Conservation (phyloP, 2,113 vertebrate genomes). For the Trematocara macrostoma region DNA sequence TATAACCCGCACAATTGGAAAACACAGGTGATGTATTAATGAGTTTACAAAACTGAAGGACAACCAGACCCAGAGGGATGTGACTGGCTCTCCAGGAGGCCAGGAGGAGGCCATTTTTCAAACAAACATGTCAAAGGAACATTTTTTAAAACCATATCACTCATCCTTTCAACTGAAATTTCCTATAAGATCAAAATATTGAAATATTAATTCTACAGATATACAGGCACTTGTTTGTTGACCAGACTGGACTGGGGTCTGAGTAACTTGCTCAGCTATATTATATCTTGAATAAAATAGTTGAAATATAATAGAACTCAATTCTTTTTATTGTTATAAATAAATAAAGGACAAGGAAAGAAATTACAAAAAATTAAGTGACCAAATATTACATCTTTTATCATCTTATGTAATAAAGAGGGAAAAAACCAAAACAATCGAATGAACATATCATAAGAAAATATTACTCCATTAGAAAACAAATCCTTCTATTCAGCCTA, state of each 20-base stretch:
- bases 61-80: slow-evolving; percentile 15
- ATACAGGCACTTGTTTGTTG: background rate
- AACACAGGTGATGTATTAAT: slow-evolving; percentile 50
- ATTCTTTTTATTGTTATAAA: background rate
- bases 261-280: background rate
- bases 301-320: background rate
- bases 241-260: background rate
- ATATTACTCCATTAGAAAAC: background rate
- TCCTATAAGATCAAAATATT: background rate
- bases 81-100: slow-evolving; percentile 10
- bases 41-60: slow-evolving; percentile 57
- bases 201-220: slow-evolving; percentile 13
- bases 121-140: slow-evolving; percentile 13
- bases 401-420: background rate
- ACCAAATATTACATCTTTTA: background rate
- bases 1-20: slow-evolving; percentile 25
- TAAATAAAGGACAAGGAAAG: background rate
- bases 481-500: background rate
- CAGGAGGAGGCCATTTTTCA: slow-evolving; percentile 30
- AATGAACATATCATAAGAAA: background rate
- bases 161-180: slow-evolving; percentile 21
- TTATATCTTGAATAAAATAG: background rate
- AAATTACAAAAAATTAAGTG: background rate
- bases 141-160: slow-evolving; percentile 24
- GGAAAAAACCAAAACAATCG: background rate